Evolutionary conservation across 2,888 invertebrate species (phyloP).

Genomic region (Erebia epiphron): DNA sequence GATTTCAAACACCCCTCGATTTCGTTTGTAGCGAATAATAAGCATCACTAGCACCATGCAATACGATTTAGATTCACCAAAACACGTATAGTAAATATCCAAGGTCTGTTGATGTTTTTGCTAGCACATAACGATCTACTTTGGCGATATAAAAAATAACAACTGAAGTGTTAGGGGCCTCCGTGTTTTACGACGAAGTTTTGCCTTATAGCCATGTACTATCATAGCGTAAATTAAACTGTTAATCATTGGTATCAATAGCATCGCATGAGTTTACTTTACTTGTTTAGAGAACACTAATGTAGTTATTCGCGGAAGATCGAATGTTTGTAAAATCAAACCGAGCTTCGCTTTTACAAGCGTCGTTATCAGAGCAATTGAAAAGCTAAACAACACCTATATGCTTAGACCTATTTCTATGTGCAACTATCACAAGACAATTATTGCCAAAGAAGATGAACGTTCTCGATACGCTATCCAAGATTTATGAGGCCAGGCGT

Average conservation of each 20-base stretch:
- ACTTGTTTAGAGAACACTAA: not conserved
- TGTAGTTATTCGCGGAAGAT: not conserved
- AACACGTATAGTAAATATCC: not conserved
- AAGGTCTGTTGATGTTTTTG: conserved; percentile 19
- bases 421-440: not conserved
- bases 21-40: not conserved
- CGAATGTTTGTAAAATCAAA: not conserved
- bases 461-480: conserved; percentile 1
- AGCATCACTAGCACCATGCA: conserved; percentile 3
- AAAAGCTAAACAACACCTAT: not conserved
- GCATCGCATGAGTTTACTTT: not conserved
- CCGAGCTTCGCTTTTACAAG: not conserved
- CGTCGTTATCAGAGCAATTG: not conserved
- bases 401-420: not conserved
- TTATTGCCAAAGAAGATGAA: conserved; percentile 1
- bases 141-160: conserved; percentile 3
- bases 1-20: not conserved
- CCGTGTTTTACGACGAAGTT: not conserved
- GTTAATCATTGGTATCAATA: not conserved
- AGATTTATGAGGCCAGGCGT: conserved; percentile 10
- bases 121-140: conserved; percentile 5
- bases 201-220: not conserved
- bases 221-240: not conserved
- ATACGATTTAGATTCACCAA: conserved; percentile 8
- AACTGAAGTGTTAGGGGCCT: conserved; percentile 13